phyloP scores from a whole-genome alignment of 2,888 invertebrate species.

The Linnaemya vulpina region DNA sequence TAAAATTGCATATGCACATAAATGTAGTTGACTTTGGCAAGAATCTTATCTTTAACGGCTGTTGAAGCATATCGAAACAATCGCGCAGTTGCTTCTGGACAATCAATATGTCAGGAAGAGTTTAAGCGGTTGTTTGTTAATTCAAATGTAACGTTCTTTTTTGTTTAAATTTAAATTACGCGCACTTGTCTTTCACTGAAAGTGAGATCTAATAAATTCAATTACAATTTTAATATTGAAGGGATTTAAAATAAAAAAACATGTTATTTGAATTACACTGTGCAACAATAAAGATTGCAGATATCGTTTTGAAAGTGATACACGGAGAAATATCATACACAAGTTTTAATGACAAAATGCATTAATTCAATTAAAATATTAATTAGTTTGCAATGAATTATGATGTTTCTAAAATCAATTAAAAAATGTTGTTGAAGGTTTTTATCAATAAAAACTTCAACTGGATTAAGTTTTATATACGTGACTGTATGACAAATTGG shows the following conservation, averaged over 20 bases:
- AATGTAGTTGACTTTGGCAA: constrained; percentile 16
- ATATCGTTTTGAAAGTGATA: no score
- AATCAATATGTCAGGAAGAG: neutral
- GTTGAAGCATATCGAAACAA: constrained; percentile 35
- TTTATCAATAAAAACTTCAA: no score
- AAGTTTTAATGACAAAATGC: no score
- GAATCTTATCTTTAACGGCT: constrained; percentile 24
- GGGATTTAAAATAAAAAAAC: neutral
- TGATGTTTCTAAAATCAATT: no score
- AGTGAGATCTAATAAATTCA: neutral
- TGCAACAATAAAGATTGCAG: no score
- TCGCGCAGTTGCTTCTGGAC: constrained; percentile 33
- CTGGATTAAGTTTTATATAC: no score
- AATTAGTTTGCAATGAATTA: no score
- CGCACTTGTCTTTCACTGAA: neutral
- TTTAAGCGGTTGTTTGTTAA: neutral
- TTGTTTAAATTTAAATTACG: neutral
- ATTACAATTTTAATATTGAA: neutral
- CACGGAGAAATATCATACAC: no score
- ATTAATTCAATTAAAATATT: no score
- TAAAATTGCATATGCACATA: neutral
- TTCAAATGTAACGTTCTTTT: constrained; percentile 3
- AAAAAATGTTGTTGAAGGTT: no score
- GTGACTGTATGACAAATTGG: no score
- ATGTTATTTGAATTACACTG: neutral